These are phyloP conservation scores for Tragulus kanchil DNA, from an alignment of 2,113 vertebrate species.

Conservation along the genomic window DNA sequence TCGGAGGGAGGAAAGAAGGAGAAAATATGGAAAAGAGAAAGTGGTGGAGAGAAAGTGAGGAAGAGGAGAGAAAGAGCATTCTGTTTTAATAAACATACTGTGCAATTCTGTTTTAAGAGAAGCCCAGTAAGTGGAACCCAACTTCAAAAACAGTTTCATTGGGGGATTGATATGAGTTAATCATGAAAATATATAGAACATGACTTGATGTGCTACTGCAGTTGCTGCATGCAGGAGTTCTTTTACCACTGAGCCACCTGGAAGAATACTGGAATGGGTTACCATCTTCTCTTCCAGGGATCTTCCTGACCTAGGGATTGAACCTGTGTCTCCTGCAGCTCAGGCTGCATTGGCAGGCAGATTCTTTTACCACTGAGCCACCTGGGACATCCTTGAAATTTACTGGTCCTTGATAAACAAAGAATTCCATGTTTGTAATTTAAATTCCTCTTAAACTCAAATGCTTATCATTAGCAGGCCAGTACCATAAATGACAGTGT, in stretches of 20 bases:
- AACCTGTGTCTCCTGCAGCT: not conserved
- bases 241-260: no score
- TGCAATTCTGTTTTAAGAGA: conserved; percentile 35
- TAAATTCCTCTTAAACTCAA: conserved; percentile 30
- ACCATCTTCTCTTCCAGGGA: not conserved
- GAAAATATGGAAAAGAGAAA: not conserved
- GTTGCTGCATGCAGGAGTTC: no score
- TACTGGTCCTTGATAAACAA: not conserved
- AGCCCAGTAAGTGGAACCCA: not conserved
- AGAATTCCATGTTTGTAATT: conserved; percentile 21
- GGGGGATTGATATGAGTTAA: not conserved
- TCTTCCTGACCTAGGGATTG: not conserved
- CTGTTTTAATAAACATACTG: not conserved
- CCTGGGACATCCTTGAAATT: not conserved
- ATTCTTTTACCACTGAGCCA: not conserved
- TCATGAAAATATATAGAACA: conserved; percentile 3
- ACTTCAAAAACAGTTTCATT: conserved; percentile 10
- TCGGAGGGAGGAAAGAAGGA: not conserved
- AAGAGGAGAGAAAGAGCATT: not conserved
- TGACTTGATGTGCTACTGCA: no score
- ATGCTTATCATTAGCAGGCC: conserved; percentile 15
- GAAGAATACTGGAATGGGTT: not conserved
- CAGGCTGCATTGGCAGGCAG: not conserved
- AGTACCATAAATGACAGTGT: conserved; percentile 27
- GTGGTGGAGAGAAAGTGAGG: not conserved